A percentile compares a stretch with the other conserved stretches of the same genome.
These are phyloP conservation scores for Vespertilio murinus DNA, from an alignment of 2,797 vertebrate species.

Conservation along the genomic window DNA sequence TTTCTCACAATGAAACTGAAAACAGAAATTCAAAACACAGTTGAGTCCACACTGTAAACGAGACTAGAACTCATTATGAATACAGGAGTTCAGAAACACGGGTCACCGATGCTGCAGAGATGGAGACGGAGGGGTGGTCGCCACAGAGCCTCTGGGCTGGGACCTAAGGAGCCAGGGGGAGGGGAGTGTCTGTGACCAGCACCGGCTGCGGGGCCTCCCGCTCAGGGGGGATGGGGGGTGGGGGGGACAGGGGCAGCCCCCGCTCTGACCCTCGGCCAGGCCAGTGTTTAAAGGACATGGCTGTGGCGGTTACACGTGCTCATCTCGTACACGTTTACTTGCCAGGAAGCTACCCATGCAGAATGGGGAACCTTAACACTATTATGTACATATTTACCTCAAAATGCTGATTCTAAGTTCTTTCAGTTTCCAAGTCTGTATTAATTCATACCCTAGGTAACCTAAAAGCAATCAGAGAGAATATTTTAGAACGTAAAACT, in stretches of 20 bases:
- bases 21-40: not conserved
- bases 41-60: not conserved
- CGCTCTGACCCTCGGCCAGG: not conserved
- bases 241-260: too few relatives aligned
- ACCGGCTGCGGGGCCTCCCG: too few relatives aligned
- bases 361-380: conserved; percentile 65
- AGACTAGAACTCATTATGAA: not conserved
- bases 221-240: too few relatives aligned
- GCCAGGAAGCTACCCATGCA: conserved; percentile 66
- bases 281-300: not conserved
- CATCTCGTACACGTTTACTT: conserved; percentile 63
- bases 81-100: conserved; percentile 24
- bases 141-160: too few relatives aligned
- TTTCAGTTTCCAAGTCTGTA: conserved; percentile 85
- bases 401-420: conserved; percentile 84
- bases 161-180: too few relatives aligned
- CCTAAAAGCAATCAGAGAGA: conserved; percentile 84
- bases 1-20: conserved; percentile 50
- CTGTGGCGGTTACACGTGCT: not conserved
- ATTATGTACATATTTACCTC: conserved; percentile 82
- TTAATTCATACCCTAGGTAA: conserved; percentile 85
- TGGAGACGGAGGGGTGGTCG: not conserved
- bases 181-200: too few relatives aligned
- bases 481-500: conserved; percentile 80
- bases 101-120: not conserved